Evolutionary conservation across 2,797 vertebrate species (phyloP), one percentile per base, ranked within the genome.

Genomic region (Periparus ater): DNA sequence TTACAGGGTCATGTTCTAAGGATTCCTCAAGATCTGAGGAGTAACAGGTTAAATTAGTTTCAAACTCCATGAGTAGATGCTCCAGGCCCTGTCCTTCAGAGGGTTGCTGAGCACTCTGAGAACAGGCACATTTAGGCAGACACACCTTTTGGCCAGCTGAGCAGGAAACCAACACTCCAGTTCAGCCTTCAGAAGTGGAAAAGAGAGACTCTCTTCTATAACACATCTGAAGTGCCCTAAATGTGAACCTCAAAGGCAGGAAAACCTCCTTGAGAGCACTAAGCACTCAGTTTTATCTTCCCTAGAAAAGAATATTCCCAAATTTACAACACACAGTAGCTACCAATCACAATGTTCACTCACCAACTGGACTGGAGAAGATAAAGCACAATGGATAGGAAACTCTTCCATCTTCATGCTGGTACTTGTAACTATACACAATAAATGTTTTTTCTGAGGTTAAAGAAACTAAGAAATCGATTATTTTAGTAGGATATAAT

Each of bases 361-460:
- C 95, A 99, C 99, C 99, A 86, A 98, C 97, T 60, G 99, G 99
- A 96, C 99, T 99, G 96, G 98, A 99, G 98, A 99, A 99, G 97
- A 99, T 99, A 97, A 99, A 99, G 95, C 99, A 99, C 90, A 99
- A 95, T 1, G 99, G 99, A 20, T 99, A 99, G 55, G 99, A 99
- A 80, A 99, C 98, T 58, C 99, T 98, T 50, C 99, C 99, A 36
- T 99, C 99, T 19, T 99, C 99, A 53, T 99, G 99, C 30, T 98
- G 97, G 96, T 99, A 99, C 96, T 99, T 99, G 88, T 99, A 99
- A 96, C 99, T 99, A 98, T 99, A 99, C 68, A 99, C 98, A 95
- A 99, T 93, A 97, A 99, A 99, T 96, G 99, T 99, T 98, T 98
- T 95, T 98, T 96, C 96, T 63, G 80, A 96, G 45, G 98, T 98